Evolutionary conservation across 2,888 invertebrate species (phyloP).

Genomic region (Pyrrhosoma nymphula): DNA sequence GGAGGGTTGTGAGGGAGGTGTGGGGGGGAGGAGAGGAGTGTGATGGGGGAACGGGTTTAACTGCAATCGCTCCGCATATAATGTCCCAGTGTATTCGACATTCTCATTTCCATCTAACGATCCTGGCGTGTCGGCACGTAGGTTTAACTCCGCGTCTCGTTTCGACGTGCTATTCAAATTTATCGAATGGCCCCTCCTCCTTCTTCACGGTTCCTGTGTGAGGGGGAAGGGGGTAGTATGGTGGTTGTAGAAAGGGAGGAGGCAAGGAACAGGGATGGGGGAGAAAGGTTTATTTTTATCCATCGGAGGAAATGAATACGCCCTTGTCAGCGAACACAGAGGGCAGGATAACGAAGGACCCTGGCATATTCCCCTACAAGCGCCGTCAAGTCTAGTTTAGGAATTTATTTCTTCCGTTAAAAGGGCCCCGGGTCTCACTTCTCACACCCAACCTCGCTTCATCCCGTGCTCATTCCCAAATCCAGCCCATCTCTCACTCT

Average conservation of each 20-base stretch:
- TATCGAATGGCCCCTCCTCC: constrained; percentile 24
- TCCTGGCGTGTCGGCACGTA: constrained; percentile 41
- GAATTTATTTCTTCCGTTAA: constrained; percentile 61
- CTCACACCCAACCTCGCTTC: not conserved
- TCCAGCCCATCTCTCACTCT: not conserved
- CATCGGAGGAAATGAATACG: constrained; percentile 58
- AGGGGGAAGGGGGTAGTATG: not conserved
- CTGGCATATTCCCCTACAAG: constrained; percentile 20
- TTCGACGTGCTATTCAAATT: constrained; percentile 41
- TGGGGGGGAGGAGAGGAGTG: not conserved
- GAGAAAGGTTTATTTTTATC: constrained; percentile 53
- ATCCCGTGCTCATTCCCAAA: not conserved
- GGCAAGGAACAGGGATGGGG: not conserved
- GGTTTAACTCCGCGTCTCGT: constrained; percentile 44
- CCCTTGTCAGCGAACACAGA: constrained; percentile 40
- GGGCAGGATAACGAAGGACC: constrained; percentile 24
- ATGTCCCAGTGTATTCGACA: constrained; percentile 40
- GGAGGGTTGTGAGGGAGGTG: not conserved
- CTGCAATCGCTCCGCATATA: constrained; percentile 28
- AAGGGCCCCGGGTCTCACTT: not conserved
- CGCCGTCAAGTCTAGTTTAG: constrained; percentile 55
- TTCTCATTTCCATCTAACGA: constrained; percentile 60
- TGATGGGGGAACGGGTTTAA: not conserved
- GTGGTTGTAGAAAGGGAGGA: too few species aligned
- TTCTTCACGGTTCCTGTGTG: not conserved